Percentiles rank a stretch among this genome's conserved stretches.
Conservation (phyloP, 2,888 invertebrate species). For the Acanthosepion lycidas region DNA sequence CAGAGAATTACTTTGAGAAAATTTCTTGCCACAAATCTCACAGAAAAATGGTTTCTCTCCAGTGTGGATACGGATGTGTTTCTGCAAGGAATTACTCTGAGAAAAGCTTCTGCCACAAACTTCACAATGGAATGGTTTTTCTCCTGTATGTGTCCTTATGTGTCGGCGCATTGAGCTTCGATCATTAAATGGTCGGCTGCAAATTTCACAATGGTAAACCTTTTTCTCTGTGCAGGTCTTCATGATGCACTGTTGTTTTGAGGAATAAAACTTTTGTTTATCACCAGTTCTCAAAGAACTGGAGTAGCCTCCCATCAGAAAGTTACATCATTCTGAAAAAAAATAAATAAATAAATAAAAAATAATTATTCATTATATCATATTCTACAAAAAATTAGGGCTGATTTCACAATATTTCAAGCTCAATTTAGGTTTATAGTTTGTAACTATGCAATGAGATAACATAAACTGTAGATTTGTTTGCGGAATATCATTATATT, state of each 20-base stretch:
- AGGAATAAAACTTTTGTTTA: not conserved
- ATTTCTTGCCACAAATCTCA: conserved; percentile 34
- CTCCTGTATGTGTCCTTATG: not conserved
- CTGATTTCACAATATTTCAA: too few species aligned
- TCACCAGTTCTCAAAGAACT: not conserved
- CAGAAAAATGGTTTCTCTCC: conserved; percentile 40
- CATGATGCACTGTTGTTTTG: not conserved
- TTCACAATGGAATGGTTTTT: conserved; percentile 38
- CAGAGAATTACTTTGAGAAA: not conserved
- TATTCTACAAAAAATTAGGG: too few species aligned
- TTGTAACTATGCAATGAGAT: too few species aligned
- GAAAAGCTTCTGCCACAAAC: not conserved
- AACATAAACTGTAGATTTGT: too few species aligned
- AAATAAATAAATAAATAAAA: too few species aligned
- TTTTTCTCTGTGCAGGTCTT: not conserved
- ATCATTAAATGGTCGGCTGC: not conserved
- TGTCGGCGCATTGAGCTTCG: not conserved
- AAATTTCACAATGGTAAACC: not conserved
- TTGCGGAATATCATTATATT: too few species aligned
- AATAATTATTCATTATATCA: not conserved
- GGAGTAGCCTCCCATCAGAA: not conserved
- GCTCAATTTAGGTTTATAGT: too few species aligned
- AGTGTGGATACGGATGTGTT: not conserved
- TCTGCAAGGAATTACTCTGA: not conserved
- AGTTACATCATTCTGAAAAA: not conserved